Base-by-base conservation (phyloP, 2,113 vertebrate genomes). In the Antennarius striatus region DNA sequence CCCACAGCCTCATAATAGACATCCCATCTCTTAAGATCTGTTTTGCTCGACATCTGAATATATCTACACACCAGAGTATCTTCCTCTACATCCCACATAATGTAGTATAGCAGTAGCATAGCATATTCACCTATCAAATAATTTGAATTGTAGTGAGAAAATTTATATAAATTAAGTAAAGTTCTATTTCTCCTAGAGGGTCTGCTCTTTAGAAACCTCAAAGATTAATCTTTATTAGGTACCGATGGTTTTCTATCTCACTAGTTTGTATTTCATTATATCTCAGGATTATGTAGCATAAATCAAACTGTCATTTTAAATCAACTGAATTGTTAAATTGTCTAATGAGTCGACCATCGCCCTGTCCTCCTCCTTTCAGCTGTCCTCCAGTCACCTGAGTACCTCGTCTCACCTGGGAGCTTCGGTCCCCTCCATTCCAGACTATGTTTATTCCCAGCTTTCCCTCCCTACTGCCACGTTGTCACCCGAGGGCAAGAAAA, bases 351-450 rank as follows among this genome's bases (percentile, higher is more conserved):
- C 16, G 17, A 17, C 6, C 13, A 6, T 43, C 9, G 0, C 32
- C 50, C n/a, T 12, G 0, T 28, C 42, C 16, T 65, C 58, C 42
- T 52, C 10, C 57, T 39, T 63, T 49, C 43, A 92, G 91, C 63
- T 92, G 46, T 87, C 86, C 22, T 88, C 84, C 51, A 88, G 80
- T 67, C 87, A 91, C 46, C 67, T 92, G 75, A 77, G 60, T 69
- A 84, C 36, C 79, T 83, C 90, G 1, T 72, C 91, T 1, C 87
- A 92, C 59, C 85, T 93, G 10, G 93, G 92, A 0, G 79, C 92
- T 16, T 97, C 96, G 0, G 93, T 95, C 43, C 94, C 95, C 72
- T 97, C 95, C 71, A 93, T 98, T 49, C 96, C 95, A 0, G 94
- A 96, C 22, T 96, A 95, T 68, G 91, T 96, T 63, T 95, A 94